A percentile compares a stretch with the other conserved stretches of the same genome.
phyloP scores from a whole-genome alignment of 37 sponge, comb jelly and placozoan genomes.

The Mnemiopsis leidyi region DNA sequence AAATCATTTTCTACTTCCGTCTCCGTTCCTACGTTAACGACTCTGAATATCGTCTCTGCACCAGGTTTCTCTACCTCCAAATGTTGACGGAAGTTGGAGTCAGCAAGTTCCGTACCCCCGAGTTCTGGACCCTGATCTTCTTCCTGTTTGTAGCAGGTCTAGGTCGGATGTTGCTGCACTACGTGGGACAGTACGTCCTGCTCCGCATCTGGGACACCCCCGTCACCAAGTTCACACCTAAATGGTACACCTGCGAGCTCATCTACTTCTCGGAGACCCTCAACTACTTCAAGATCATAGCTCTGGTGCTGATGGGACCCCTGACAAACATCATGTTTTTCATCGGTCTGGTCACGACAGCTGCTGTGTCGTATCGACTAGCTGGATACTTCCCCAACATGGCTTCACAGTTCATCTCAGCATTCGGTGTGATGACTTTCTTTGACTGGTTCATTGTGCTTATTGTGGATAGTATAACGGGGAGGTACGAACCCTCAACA shows the following conservation, averaged over 20 bases:
- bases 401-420: slow-evolving; percentile 56
- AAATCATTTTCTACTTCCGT: no score
- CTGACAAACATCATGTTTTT: slow-evolving; percentile 44
- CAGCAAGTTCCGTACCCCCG: slow-evolving; percentile 30
- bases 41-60: no score
- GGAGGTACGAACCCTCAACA: neutral
- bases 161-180: slow-evolving; percentile 39
- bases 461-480: neutral
- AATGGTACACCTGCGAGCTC: slow-evolving; percentile 51
- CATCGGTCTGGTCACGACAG: neutral
- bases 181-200: neutral
- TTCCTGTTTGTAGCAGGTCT: neutral
- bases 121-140: slow-evolving; percentile 63
- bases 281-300: slow-evolving; percentile 33
- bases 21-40: no score
- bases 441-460: slow-evolving; percentile 52
- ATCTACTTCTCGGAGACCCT: slow-evolving; percentile 53
- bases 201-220: slow-evolving; percentile 2
- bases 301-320: slow-evolving; percentile 36
- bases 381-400: slow-evolving; percentile 52
- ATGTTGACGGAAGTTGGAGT: slow-evolving; percentile 51
- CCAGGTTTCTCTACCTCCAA: slow-evolving; percentile 51
- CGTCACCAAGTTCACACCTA: neutral
- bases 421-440: slow-evolving; percentile 51
- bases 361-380: neutral